Base-by-base conservation (phyloP, 2,888 invertebrate genomes). In the Cetonia aurata region DNA sequence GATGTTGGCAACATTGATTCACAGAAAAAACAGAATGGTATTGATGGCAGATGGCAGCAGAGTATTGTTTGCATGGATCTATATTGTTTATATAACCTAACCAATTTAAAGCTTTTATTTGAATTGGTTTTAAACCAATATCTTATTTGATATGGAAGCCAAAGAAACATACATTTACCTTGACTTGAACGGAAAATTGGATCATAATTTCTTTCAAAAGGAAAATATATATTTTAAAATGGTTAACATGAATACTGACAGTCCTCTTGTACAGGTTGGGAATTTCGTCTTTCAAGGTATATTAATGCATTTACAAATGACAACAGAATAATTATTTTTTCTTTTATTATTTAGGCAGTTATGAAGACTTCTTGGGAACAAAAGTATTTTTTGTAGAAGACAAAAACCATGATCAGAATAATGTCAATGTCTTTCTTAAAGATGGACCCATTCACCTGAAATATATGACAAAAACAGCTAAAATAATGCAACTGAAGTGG, bases 301-400 rank as follows among this genome's bases (percentile, higher is more conserved):
- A 12, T 17, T 50, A 57, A 15, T 42, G 10, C 41, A 57, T 17
- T 25, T 37, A 10, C 10, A 37, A 9, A 37, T 10, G 2, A 37
- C 10, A 33, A 57, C 3, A 12, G 17, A 6, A 15, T 1, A 48
- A 13, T 57, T 31, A 44, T 48, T 69, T 44, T 50, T 4, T 17
- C 6, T 59, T 9, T 67, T 6, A 82, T 73, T 85, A 86, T 83
- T 77, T 81, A 89, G 94, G 93, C 15, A 87, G 87, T 62, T 92
- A 89, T 82, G 90, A 90, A 78, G 88, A 89, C 79, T 86, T 90
- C 8, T 81, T 91, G 71, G 94, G 93, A 17, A 93, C 93, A 13
- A 89, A 90, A 75, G 85, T 94, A 80, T 92, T 93, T 80, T 93
- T 94, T 80, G 89, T 91, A 80, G 89, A 89, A 77, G 88, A 90